A percentile compares a stretch with the other conserved stretches of the same genome.
Evolutionary conservation across 2,113 vertebrate genomes (phyloP).

Genomic region (Apodemus speciosus): DNA sequence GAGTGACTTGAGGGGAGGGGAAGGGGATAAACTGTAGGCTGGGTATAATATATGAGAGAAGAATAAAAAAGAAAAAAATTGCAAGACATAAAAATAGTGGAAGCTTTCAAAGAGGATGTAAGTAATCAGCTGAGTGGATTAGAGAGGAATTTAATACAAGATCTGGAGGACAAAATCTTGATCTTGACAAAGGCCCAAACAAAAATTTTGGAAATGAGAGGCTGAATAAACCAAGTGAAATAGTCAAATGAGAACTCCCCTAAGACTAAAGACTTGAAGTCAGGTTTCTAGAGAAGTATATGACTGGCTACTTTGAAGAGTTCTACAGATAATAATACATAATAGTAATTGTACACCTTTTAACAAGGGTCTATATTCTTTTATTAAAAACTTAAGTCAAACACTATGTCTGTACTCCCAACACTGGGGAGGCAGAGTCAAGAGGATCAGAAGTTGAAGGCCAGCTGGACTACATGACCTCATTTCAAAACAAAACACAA

Average conservation of each 20-base stretch:
- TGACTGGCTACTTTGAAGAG: background rate
- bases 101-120: background rate
- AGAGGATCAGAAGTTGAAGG: background rate
- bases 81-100: background rate
- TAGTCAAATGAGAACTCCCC: background rate
- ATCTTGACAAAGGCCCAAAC: background rate
- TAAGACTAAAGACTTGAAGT: background rate
- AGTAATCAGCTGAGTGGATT: background rate
- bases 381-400: background rate
- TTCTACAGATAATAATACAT: background rate
- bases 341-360: background rate
- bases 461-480: background rate
- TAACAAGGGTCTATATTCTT: background rate
- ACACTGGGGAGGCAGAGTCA: background rate
- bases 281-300: background rate
- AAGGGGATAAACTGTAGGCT: background rate
- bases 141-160: background rate
- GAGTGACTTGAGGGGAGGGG: background rate
- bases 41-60: background rate
- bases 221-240: background rate
- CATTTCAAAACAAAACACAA: background rate
- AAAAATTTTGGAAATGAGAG: background rate
- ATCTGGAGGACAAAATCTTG: background rate
- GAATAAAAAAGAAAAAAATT: background rate
- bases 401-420: background rate